These are phyloP conservation scores for Alcedo atthis DNA, from an alignment of 2,797 vertebrate genomes.

Conservation along the genomic window DNA sequence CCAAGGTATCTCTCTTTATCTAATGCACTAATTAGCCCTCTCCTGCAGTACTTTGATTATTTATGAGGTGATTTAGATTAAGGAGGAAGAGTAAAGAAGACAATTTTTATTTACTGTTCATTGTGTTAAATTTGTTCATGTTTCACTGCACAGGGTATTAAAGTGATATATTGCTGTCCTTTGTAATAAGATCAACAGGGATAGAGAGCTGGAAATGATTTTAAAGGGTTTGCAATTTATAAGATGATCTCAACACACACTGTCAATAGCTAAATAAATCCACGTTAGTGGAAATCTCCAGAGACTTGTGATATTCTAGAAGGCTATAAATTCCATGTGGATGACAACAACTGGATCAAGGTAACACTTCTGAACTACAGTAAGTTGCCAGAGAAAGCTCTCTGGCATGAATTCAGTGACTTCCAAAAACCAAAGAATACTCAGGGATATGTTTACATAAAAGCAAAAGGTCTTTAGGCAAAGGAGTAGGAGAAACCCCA, in stretches of 20 bases:
- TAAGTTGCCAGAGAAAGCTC: neutral
- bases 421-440: neutral
- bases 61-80: neutral
- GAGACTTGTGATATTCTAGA: neutral
- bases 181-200: neutral
- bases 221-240: neutral
- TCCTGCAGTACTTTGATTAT: neutral
- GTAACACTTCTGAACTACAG: neutral
- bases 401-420: neutral
- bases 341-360: conserved; percentile 23
- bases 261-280: conserved; percentile 30
- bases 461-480: neutral
- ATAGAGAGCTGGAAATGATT: neutral
- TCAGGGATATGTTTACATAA: neutral
- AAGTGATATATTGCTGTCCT: neutral
- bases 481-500: neutral
- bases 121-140: neutral
- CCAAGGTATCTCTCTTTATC: neutral
- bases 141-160: neutral
- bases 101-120: neutral
- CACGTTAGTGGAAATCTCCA: neutral
- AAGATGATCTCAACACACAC: conserved; percentile 26
- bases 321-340: neutral
- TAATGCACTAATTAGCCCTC: neutral
- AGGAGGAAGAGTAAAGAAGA: neutral